These are phyloP conservation scores for Thelaira solivaga DNA, from an alignment of 2,888 invertebrate species.

Conservation along the genomic window DNA sequence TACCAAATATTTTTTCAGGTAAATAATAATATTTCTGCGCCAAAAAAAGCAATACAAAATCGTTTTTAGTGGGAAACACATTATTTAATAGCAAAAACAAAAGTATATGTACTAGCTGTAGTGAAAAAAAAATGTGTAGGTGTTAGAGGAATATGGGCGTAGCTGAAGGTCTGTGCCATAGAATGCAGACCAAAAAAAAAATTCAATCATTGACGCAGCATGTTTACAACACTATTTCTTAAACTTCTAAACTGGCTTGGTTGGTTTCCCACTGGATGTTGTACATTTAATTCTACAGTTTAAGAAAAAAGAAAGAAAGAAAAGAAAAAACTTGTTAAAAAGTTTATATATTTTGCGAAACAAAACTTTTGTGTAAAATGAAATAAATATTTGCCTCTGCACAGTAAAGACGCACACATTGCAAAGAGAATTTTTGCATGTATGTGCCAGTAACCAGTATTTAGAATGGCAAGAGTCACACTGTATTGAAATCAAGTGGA, in stretches of 20 bases:
- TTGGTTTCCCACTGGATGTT: conserved; percentile 16
- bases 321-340: conserved; percentile 69
- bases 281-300: background rate
- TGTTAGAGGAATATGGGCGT: background rate
- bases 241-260: conserved; percentile 41
- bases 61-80: no score
- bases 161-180: conserved; percentile 32
- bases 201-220: conserved; percentile 63
- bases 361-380: conserved; percentile 67
- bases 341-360: conserved; percentile 67
- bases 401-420: conserved; percentile 25
- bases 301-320: background rate
- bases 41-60: background rate
- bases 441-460: background rate
- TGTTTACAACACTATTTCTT: conserved; percentile 32
- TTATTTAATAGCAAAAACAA: conserved; percentile 1
- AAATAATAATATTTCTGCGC: conserved; percentile 68
- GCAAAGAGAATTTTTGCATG: conserved; percentile 1
- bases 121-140: conserved; percentile 8
- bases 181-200: conserved; percentile 68
- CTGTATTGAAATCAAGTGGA: no score
- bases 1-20: conserved; percentile 74
- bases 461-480: no score
- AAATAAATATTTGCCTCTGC: conserved; percentile 44
- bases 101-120: background rate